Evolutionary conservation across 2,888 invertebrate genomes (phyloP).

Genomic region (Nemapogon koenigi): DNA sequence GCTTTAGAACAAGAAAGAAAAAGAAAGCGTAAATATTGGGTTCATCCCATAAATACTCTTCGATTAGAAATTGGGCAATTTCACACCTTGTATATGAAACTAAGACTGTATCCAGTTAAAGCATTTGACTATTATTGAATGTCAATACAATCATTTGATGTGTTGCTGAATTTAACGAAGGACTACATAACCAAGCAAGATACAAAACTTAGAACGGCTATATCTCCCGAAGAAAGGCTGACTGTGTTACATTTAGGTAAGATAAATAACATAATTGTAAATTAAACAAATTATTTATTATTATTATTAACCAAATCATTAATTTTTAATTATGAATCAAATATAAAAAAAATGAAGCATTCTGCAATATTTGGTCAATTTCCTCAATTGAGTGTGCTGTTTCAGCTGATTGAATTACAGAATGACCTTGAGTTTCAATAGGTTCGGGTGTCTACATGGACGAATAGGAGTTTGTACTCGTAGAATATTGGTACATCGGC

Average conservation of each 20-base stretch:
- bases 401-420: conserved; percentile 11
- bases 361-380: conserved; percentile 14
- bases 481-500: conserved; percentile 15
- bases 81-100: conserved; percentile 13
- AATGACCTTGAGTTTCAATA: conserved; percentile 6
- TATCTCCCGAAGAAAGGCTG: conserved; percentile 15
- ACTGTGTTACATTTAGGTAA: conserved; percentile 13
- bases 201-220: conserved; percentile 13
- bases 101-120: conserved; percentile 14
- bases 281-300: conserved; percentile 14
- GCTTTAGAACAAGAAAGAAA: conserved; percentile 15
- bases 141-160: conserved; percentile 15
- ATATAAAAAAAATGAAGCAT: conserved; percentile 11
- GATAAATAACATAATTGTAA: conserved; percentile 3
- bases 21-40: conserved; percentile 17
- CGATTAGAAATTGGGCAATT: conserved; percentile 17
- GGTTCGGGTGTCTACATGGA: conserved; percentile 14
- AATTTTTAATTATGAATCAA: conserved; percentile 8
- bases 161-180: conserved; percentile 14
- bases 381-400: conserved; percentile 16
- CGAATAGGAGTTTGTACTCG: conserved; percentile 15
- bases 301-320: conserved; percentile 1
- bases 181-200: conserved; percentile 13
- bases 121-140: conserved; percentile 17
- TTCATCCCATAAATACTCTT: conserved; percentile 13